Base-by-base conservation (phyloP, 1,140 invertebrate genomes). In the Pseudomyrmex sp. region DNA sequence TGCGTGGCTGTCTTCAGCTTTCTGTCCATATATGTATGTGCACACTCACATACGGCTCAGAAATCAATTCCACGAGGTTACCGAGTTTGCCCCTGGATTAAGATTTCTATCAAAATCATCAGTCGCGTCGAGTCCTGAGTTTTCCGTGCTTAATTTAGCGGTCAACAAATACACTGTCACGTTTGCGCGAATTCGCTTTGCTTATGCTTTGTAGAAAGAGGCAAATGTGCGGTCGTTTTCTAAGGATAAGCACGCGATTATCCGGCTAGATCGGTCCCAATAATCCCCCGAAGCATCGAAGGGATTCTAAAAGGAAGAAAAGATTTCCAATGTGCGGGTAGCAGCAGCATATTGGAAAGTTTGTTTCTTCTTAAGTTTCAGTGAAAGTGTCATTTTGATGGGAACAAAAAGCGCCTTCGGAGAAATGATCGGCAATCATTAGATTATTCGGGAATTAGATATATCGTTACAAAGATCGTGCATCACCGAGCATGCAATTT, bases 51-150 rank as follows among this genome's bases (percentile, higher is more conserved):
- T 10, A 13, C 35, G 52, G 2, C 23, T n/a, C 10, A 75, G 52
- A 84, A 80, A 84, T 80, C 83, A 84, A 84, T 80, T 52, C 68
- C 46, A 70, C 61, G 48, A 84, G 66, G 59, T 70, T 70, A 52
- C 48, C 58, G n/a, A 46, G 46, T 48, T 62, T 48, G 63, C 15
- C 26, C 52, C 9, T 59, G 76, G 26, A 72, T 84, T 72, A 82
- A 82, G 76, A 84, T 84, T 61, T 35, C 18, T 80, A 84, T 84
- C 56, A 35, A 35, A 35, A 26, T 12, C 23, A 12, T 9, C 35
- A 35, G 44, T 26, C 66, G 20, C 13, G 52, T 44, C 15, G 12
- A 4, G 0, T 35, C 5, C 35, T 7, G 18, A 15, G 15, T 15
- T 15, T 15, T 26, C 15, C 58, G 46, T 59, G 70, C 20, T 48